Evolutionary conservation across 2,797 vertebrate genomes (phyloP).

Genomic region (Masticophis lateralis): DNA sequence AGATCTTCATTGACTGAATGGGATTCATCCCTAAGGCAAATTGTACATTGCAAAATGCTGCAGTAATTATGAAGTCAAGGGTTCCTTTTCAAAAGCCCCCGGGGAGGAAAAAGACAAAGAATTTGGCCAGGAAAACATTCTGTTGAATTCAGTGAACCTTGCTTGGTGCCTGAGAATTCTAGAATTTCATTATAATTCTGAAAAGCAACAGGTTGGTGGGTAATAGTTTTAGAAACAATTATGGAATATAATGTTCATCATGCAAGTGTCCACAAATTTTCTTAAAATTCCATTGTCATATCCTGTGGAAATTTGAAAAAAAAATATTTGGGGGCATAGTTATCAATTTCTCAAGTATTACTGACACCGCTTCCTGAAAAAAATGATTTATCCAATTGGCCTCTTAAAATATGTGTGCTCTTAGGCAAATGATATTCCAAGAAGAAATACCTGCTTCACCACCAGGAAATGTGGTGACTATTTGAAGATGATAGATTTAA

Average conservation of each 20-base stretch:
- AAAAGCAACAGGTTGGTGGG: not conserved
- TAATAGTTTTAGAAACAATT: not conserved
- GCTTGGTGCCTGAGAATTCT: not conserved
- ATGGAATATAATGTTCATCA: not conserved
- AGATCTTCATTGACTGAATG: slow-evolving; percentile 24
- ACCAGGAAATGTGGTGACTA: not conserved
- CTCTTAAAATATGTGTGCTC: not conserved
- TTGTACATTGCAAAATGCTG: slow-evolving; percentile 4
- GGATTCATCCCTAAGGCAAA: slow-evolving; percentile 32
- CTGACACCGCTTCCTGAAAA: not conserved
- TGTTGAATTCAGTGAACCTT: not conserved
- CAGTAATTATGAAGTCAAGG: slow-evolving; percentile 13
- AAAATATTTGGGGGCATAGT: not conserved
- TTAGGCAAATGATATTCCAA: not conserved
- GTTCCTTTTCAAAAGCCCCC: not conserved
- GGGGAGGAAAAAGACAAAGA: not conserved
- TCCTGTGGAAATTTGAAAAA: not conserved
- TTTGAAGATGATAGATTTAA: not conserved
- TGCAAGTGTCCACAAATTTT: not conserved
- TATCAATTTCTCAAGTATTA: not conserved
- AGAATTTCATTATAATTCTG: not conserved
- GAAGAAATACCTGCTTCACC: not conserved
- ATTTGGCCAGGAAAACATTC: not conserved
- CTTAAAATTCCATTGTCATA: not conserved
- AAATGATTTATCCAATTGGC: not conserved